Base-by-base conservation (phyloP, 2,797 vertebrate species). In the Gouania willdenowi region DNA sequence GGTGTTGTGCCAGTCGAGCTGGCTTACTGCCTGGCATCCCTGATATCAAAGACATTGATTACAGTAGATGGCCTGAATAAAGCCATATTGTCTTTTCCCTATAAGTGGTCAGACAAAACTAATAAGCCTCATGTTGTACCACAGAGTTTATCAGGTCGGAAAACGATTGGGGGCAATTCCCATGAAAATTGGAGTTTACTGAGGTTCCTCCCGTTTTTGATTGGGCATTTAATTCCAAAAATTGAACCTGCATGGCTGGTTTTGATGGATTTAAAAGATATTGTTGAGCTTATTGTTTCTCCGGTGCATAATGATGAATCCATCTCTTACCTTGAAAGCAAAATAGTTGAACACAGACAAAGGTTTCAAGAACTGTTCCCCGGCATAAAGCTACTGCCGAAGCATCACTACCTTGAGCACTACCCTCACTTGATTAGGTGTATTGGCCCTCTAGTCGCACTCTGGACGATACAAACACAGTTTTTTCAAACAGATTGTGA, bases 341-440 rank as follows among this genome's bases (percentile, higher is more conserved):
- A 52, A 34, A 59, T 59, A 3, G 40, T 15, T n/a, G n/a, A n/a
- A n/a, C n/a, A n/a, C n/a, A n/a, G n/a, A n/a, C n/a, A n/a, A n/a
- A n/a, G n/a, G n/a, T 47, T 36, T 5, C 19, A 25, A 12, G 37
- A 51, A 2, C 1, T 26, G 3, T 58, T 59, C 8, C 26, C 37
- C 10, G 8, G 8, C 9, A 6, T 16, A 17, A 42, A 18, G 45
- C 20, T 58, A 12, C 8, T 32, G n/a, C 48, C 40, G 4, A 70
- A 64, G 9, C 42, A 64, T 14, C 46, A 60, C 12, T 49, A 29
- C 11, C 3, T 69, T 1, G 41, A 63, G 8, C 61, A 66, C 18
- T 50, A 56, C 17, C 42, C 50, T 8, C 20, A 54, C n/a, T n/a
- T 46, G 6, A 50, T 41, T 13, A 31, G 8, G 9, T 27, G 9